A percentile compares a stretch with the other conserved stretches of the same genome.
These are phyloP conservation scores for Philaethria dido DNA, from an alignment of 2,888 invertebrate species.

Conservation along the genomic window DNA sequence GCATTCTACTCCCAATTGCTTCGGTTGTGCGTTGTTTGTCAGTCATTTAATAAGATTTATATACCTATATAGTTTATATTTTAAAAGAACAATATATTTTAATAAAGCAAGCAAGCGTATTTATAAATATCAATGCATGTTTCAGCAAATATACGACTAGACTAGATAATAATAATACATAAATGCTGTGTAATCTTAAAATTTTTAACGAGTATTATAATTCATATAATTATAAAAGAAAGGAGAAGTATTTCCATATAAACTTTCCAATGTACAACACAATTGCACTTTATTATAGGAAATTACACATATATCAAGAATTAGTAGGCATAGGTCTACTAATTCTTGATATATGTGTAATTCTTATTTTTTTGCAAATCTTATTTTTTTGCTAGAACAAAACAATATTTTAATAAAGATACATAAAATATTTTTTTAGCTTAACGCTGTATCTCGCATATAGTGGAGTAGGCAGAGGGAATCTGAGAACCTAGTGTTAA, in stretches of 20 bases:
- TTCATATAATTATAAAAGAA: background rate
- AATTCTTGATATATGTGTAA: too few relatives aligned
- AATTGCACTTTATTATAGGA: background rate
- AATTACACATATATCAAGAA: background rate
- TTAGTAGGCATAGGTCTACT: too few relatives aligned
- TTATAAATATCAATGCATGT: background rate
- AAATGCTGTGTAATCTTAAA: constrained; percentile 13
- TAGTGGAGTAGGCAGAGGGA: too few relatives aligned
- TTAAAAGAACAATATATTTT: background rate
- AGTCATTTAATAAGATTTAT: background rate
- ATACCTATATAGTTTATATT: background rate
- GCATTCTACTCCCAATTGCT: background rate
- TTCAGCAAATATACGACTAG: constrained; percentile 1
- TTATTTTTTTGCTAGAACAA: too few relatives aligned
- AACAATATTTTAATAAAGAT: too few relatives aligned
- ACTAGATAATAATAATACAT: background rate
- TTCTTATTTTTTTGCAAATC: too few relatives aligned
- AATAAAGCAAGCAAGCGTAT: background rate
- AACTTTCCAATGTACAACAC: background rate
- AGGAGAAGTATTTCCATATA: background rate
- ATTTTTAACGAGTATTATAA: constrained; percentile 2
- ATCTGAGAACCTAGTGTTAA: too few relatives aligned
- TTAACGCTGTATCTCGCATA: too few relatives aligned
- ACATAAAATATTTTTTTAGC: too few relatives aligned
- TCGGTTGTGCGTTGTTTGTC: background rate